phyloP scores from a whole-genome alignment of 2,888 invertebrate species.

The Drosophila ezoana region DNA sequence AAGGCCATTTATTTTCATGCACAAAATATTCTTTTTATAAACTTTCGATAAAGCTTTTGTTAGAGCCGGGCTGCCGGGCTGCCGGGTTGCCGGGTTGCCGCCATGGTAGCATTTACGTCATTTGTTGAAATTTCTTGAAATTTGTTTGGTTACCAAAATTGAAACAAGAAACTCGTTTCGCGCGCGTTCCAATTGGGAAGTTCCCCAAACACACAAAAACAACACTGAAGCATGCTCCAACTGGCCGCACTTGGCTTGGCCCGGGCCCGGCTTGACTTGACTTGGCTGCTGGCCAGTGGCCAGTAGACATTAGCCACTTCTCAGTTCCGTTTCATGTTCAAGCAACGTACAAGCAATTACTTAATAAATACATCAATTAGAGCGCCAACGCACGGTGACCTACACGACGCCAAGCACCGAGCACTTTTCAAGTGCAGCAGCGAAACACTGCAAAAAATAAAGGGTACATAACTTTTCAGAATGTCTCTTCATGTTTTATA shows the following conservation, averaged over 20 bases:
- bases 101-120: constrained; percentile 59
- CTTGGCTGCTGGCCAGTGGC: constrained; percentile 4
- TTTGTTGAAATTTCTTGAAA: constrained; percentile 34
- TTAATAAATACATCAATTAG: constrained; percentile 73
- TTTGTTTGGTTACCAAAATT: constrained; percentile 14
- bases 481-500: no score
- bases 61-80: constrained; percentile 4
- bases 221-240: constrained; percentile 55
- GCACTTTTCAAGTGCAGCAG: constrained; percentile 37
- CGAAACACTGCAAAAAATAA: constrained; percentile 21
- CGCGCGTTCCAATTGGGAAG: constrained; percentile 44
- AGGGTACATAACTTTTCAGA: no score
- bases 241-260: constrained; percentile 31
- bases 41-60: constrained; percentile 65
- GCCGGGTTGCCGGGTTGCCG: constrained; percentile 2
- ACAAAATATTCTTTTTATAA: constrained; percentile 70
- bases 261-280: constrained; percentile 10
- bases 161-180: constrained; percentile 43
- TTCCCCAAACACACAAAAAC: constrained; percentile 30
- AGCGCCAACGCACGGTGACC: constrained; percentile 77
- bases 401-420: constrained; percentile 53
- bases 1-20: constrained; percentile 75
- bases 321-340: constrained; percentile 65
- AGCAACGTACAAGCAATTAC: constrained; percentile 57
- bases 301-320: background rate